Percentiles rank a stretch among this genome's conserved stretches.
These are phyloP conservation scores for Morphnarchus princeps DNA, from an alignment of 2,113 vertebrate species.

Conservation along the genomic window DNA sequence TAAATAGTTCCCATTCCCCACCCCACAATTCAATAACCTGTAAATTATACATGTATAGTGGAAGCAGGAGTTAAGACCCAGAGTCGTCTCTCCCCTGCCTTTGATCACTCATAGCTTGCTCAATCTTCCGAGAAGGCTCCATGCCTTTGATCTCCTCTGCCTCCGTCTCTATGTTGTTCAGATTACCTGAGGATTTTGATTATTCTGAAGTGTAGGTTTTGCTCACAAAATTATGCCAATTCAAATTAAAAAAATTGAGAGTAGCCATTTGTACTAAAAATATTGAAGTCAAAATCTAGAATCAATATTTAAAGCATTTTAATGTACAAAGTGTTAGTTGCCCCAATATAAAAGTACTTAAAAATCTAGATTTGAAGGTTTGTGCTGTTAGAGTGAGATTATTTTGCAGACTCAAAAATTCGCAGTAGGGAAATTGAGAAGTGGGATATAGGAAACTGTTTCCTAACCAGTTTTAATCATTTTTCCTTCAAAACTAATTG, in stretches of 20 bases:
- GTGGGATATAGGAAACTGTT: background rate
- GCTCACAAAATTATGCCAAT: background rate
- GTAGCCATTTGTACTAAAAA: background rate
- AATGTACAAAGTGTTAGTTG: background rate
- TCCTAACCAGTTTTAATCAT: background rate
- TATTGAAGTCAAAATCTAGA: background rate
- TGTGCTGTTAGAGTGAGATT: background rate
- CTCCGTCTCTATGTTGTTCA: background rate
- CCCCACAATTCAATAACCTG: background rate
- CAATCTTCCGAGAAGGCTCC: background rate
- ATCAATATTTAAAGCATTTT: background rate
- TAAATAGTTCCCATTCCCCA: background rate
- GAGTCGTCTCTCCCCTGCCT: slow-evolving; percentile 7
- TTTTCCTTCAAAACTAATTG: background rate
- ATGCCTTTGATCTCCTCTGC: slow-evolving; percentile 42
- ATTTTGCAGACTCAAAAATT: background rate
- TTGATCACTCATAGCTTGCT: slow-evolving; percentile 55
- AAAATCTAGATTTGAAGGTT: background rate
- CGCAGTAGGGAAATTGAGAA: background rate
- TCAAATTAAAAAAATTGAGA: background rate
- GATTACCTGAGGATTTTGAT: background rate
- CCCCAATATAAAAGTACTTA: background rate
- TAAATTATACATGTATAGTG: slow-evolving; percentile 31
- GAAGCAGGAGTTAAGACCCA: slow-evolving; percentile 21
- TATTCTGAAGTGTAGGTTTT: background rate